These are phyloP conservation scores for Anas flavirostris DNA, from an alignment of 2,797 vertebrate species.

Conservation along the genomic window DNA sequence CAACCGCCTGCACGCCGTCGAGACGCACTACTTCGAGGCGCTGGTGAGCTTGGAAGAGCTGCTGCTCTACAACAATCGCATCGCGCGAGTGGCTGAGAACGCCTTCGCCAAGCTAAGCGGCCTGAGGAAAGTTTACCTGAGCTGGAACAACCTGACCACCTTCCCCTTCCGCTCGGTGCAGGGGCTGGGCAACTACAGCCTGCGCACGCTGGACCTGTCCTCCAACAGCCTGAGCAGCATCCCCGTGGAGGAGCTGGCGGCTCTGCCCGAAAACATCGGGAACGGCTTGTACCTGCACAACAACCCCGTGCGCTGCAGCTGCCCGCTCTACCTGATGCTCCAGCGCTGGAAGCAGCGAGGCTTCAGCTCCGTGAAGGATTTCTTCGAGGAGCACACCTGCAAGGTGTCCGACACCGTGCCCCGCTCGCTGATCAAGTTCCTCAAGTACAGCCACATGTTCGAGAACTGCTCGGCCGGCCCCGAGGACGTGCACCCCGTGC, in stretches of 20 bases:
- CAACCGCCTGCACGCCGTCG: conserved; percentile 81
- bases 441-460: conserved; percentile 84
- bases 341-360: conserved; percentile 83
- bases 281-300: conserved; percentile 91
- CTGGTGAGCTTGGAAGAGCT: conserved; percentile 86
- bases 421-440: conserved; percentile 82
- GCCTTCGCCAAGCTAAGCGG: conserved; percentile 80
- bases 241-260: conserved; percentile 79
- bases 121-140: conserved; percentile 88
- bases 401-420: conserved; percentile 76
- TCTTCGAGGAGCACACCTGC: conserved; percentile 85
- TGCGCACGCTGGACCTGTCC: conserved; percentile 90
- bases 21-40: conserved; percentile 83
- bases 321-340: conserved; percentile 86
- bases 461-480: conserved; percentile 82
- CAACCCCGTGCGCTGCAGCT: conserved; percentile 91
- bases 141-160: conserved; percentile 87
- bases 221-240: conserved; percentile 86
- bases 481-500: not conserved
- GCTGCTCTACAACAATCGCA: conserved; percentile 90
- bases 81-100: conserved; percentile 80
- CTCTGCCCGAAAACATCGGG: conserved; percentile 82
- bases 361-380: conserved; percentile 85
- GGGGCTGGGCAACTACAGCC: conserved; percentile 77
- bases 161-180: conserved; percentile 90